phyloP scores from a whole-genome alignment of 2,113 vertebrate species.

The Rousettus leschenaultii region DNA sequence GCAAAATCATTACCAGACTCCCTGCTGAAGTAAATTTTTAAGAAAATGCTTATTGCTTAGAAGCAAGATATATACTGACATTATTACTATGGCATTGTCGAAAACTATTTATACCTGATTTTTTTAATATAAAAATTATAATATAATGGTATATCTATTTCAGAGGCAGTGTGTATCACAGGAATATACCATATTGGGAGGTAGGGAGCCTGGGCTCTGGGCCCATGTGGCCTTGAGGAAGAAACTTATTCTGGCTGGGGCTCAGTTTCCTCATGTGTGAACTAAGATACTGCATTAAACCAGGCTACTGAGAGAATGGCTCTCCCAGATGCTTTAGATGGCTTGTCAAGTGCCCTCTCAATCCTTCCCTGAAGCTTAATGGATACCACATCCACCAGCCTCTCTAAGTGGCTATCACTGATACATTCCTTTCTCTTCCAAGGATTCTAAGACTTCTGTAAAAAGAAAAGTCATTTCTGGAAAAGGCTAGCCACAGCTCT shows the following conservation, averaged over 20 bases:
- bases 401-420: not conserved
- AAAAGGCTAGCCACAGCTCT: not conserved
- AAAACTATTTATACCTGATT: not conserved
- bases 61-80: not conserved
- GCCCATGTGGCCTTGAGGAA: not conserved
- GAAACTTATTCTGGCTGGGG: not conserved
- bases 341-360: not conserved
- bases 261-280: not conserved
- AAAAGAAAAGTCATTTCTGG: not conserved
- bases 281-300: not conserved
- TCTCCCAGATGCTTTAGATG: not conserved
- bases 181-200: not conserved
- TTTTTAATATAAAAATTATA: not conserved
- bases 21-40: not conserved
- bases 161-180: not conserved
- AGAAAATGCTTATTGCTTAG: not conserved
- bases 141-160: not conserved
- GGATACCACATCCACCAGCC: not conserved
- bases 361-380: not conserved
- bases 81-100: not conserved
- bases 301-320: not conserved
- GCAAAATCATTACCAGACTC: not conserved
- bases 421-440: not conserved
- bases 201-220: not conserved
- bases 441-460: not conserved